Percentiles rank a stretch among this genome's conserved stretches.
Conservation (phyloP, 2,888 invertebrate species). For the Amorpha juglandis region DNA sequence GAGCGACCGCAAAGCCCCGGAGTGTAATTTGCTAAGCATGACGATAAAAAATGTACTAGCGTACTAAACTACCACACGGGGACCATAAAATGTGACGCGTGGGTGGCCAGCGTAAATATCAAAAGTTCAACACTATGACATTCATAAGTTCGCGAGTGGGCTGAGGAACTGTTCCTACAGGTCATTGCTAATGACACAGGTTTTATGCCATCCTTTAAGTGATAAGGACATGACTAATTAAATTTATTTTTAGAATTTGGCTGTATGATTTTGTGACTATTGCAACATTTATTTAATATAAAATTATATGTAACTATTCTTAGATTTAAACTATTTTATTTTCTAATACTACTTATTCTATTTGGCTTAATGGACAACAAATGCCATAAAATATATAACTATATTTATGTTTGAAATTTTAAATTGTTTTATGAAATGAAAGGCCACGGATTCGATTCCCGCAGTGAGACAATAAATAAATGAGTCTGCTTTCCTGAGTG, state of each 20-base stretch:
- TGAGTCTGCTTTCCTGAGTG: too few relatives aligned
- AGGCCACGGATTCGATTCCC: too few relatives aligned
- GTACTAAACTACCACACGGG: constrained; percentile 41
- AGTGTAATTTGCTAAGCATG: constrained; percentile 42
- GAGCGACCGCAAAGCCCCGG: constrained; percentile 31
- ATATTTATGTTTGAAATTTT: too few relatives aligned
- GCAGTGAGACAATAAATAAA: not conserved
- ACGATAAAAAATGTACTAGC: constrained; percentile 45
- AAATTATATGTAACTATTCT: too few relatives aligned
- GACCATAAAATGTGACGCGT: constrained; percentile 37
- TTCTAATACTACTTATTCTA: too few relatives aligned
- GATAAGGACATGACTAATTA: too few relatives aligned
- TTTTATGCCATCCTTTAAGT: not conserved
- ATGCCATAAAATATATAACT: too few relatives aligned
- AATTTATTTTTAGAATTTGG: too few relatives aligned
- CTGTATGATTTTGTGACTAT: not conserved
- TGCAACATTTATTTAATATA: not conserved
- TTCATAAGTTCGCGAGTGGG: constrained; percentile 16
- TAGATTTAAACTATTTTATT: too few relatives aligned
- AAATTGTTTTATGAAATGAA: too few relatives aligned
- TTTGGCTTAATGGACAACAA: too few relatives aligned
- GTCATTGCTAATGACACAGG: constrained; percentile 1
- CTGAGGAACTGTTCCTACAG: not conserved
- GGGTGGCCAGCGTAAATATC: constrained; percentile 41
- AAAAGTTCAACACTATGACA: constrained; percentile 40